Base-by-base conservation (phyloP, 2,888 invertebrate genomes). In the Drosophila merina region DNA sequence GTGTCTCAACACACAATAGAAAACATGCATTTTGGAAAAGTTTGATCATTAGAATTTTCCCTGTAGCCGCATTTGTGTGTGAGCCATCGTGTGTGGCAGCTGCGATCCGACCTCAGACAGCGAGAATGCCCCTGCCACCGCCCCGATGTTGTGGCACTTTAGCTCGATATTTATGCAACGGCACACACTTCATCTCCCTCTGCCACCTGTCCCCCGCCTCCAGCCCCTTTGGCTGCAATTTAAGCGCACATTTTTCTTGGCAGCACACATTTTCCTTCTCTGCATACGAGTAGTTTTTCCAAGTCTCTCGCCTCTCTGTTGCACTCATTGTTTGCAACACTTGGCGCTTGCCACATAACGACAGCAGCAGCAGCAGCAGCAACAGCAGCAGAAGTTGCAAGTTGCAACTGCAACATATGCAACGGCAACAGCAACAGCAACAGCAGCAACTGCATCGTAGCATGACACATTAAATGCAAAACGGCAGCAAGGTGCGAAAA, bases 321-420 rank as follows among this genome's bases (percentile, higher is more conserved):
- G 51, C 71, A 51, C 48, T 44, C 47, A 75, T 83, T 88, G 84
- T 79, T 79, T 86, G 88, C 88, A 86, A 86, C 80, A 88, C 82
- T 88, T 88, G 88, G 86, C 86, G 88, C 88, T 85, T 88, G 86
- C 88, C 88, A 82, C 88, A 82, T 87, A 82, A 86, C 81, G 87
- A 81, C 82, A 72, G 45, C 78, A 72, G 51, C 72, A 52, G 55
- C 83, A 80, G 48, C 82, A 81, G 64, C 77, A 77, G 74, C 57
- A 57, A 25, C 57, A 50, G 50, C 40, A 42, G 47, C 56, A 66
- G 40, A 67, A 60, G 60, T 45, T 60, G 62, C 59, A 83, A 86
- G 75, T 84, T 82, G 83, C 81, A 87, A 85, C 76, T 86, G 82
- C 82, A 82, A 76, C 88, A 86, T 88, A 86, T 82, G 82, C 86